Percentiles rank a stretch among this genome's conserved stretches.
Evolutionary conservation across 2,113 vertebrate species (phyloP).

Genomic region (Chlorodrepanis virens): DNA sequence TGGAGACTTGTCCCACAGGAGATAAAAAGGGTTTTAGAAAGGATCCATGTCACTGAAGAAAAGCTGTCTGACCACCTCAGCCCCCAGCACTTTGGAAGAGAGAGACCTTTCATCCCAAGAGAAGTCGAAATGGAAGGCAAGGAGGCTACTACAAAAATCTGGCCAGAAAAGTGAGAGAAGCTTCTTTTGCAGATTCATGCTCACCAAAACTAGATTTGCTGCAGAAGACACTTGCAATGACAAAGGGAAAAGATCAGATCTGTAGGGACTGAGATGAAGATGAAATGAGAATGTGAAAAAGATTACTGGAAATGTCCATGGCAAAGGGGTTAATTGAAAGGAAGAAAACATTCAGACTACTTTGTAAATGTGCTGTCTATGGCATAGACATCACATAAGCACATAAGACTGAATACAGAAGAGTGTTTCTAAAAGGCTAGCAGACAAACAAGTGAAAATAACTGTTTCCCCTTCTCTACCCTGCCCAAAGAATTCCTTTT

Average conservation of each 20-base stretch:
- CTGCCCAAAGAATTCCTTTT: neutral
- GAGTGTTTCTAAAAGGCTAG: neutral
- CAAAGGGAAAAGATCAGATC: neutral
- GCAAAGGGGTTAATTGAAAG: neutral
- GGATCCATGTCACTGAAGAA: neutral
- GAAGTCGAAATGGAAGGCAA: neutral
- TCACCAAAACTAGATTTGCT: neutral
- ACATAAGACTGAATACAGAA: neutral
- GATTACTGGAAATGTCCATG: neutral
- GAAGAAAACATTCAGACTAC: neutral
- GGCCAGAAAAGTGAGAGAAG: neutral
- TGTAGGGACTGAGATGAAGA: neutral
- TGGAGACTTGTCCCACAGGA: neutral
- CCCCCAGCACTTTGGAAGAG: neutral
- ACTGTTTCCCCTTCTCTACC: neutral
- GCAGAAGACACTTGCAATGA: neutral
- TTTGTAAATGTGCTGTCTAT: neutral
- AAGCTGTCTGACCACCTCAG: neutral
- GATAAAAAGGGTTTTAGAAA: neutral
- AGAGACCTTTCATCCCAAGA: neutral
- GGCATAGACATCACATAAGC: neutral
- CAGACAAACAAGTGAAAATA: neutral
- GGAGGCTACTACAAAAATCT: neutral
- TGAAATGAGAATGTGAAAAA: neutral
- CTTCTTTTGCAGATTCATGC: neutral